Evolutionary conservation across 2,888 invertebrate genomes (phyloP).

Genomic region (Leucophenga maculata): DNA sequence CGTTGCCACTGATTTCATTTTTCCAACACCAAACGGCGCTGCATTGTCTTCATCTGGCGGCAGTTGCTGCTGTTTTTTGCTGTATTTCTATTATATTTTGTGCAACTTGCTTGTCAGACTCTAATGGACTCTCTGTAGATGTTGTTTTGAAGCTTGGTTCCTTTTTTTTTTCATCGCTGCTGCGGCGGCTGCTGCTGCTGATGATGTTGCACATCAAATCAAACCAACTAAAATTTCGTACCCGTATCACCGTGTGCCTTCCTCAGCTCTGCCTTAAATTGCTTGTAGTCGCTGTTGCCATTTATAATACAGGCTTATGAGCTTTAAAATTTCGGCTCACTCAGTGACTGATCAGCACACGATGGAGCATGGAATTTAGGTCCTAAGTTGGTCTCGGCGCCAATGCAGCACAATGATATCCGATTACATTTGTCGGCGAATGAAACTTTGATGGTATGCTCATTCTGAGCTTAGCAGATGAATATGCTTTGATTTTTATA

Average conservation of each 20-base stretch:
- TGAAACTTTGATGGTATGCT: no score
- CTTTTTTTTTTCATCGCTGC: slow-evolving; percentile 1
- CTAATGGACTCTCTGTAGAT: slow-evolving; percentile 50
- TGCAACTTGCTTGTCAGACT: slow-evolving; percentile 48
- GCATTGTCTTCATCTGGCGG: background rate
- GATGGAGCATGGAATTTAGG: no score
- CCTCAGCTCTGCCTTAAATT: background rate
- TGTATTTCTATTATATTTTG: slow-evolving; percentile 52
- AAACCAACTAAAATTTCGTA: background rate
- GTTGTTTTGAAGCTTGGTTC: slow-evolving; percentile 2
- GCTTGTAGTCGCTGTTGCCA: no score
- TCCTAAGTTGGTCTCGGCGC: no score
- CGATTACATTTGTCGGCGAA: no score
- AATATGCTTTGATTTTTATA: no score
- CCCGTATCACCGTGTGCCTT: background rate
- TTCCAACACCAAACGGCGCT: slow-evolving; percentile 3
- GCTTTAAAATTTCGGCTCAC: no score
- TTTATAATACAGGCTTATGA: no score
- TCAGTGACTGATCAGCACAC: no score
- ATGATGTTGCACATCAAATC: slow-evolving; percentile 24
- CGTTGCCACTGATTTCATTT: slow-evolving; percentile 37
- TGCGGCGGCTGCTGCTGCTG: background rate
- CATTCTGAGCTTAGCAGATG: no score
- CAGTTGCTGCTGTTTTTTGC: background rate
- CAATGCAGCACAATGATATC: no score